Evolutionary conservation across 1,140 invertebrate genomes (phyloP), one percentile per base, ranked within the genome.

Genomic region (Maconellicoccus hirsutus): DNA sequence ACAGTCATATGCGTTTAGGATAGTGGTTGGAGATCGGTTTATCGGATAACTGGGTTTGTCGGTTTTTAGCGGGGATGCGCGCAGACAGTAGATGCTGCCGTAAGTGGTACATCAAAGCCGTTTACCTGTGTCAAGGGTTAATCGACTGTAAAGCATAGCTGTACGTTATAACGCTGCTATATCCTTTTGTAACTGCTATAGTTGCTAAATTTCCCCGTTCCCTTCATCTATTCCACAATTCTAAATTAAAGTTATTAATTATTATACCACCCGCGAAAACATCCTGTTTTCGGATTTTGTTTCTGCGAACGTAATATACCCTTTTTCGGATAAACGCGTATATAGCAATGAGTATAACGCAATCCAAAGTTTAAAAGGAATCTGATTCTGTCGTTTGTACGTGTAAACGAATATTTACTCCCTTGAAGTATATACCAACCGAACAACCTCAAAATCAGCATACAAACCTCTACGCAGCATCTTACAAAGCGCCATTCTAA

Each of bases 211-310:
- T 66, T 66, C 61, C 61, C 61, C 25, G 61, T 66, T 52, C 42
- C n/a, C 42, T 52, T 6, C 42, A 8, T 52, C 61, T 19, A 8
- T 25, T 22, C 10, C 61, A 25, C 61, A 3, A 25, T 25, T 66
- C 61, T 26, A 66, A 66, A 66, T 66, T 66, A 66, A 66, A 66
- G 61, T 66, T 66, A 66, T 66, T 66, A 66, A 66, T 66, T 66
- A 66, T 66, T 66, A 66, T 25, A 12, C 61, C 19, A 23, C 22
- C 61, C 61, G 22, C 52, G 52, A 59, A 59, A 66, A 22, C 19
- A 66, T 25, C 61, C 2, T 25, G 61, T 66, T 66, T 66, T 66
- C 10, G 14, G 22, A 19, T 66, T 66, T 23, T 66, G 61, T 66
- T 66, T 25, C 25, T 10, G 19, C 21, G 61, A 23, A 59, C 21